These are phyloP conservation scores for Holacanthus passer DNA, from an alignment of 2,113 vertebrate genomes.

Conservation along the genomic window DNA sequence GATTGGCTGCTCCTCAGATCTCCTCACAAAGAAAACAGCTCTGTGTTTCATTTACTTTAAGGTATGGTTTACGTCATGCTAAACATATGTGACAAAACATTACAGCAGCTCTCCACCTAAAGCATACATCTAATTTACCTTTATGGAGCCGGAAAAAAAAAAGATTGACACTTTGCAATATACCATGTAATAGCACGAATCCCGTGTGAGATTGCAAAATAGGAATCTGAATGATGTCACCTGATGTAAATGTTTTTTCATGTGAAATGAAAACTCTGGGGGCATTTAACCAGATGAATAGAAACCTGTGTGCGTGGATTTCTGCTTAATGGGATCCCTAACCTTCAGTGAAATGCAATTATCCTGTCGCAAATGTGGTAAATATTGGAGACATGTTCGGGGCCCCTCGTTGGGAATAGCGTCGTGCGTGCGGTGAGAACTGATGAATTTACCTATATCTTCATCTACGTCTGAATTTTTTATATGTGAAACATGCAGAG, in stretches of 20 bases:
- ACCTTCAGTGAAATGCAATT: constrained; percentile 64
- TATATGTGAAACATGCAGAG: neutral
- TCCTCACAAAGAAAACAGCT: constrained; percentile 4
- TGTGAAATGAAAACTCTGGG: constrained; percentile 40
- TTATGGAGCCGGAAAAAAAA: neutral
- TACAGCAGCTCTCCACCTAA: neutral
- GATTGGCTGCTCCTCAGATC: neutral
- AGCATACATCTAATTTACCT: neutral
- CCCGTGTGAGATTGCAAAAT: neutral
- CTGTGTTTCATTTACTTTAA: neutral
- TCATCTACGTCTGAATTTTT: neutral
- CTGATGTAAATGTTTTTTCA: constrained; percentile 33
- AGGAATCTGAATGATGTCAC: constrained; percentile 15
- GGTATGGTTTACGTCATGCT: neutral
- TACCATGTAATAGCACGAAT: neutral
- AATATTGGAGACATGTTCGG: constrained; percentile 33
- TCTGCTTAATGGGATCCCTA: constrained; percentile 52
- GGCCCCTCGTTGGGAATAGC: neutral
- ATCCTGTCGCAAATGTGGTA: constrained; percentile 47
- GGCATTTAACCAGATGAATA: constrained; percentile 51
- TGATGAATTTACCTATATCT: constrained; percentile 2
- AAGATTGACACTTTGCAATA: constrained; percentile 9
- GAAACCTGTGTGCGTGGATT: constrained; percentile 42
- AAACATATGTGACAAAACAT: constrained; percentile 5
- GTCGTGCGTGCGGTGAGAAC: neutral